Base-by-base conservation (phyloP, 1,140 invertebrate genomes). In the Homarus americanus region DNA sequence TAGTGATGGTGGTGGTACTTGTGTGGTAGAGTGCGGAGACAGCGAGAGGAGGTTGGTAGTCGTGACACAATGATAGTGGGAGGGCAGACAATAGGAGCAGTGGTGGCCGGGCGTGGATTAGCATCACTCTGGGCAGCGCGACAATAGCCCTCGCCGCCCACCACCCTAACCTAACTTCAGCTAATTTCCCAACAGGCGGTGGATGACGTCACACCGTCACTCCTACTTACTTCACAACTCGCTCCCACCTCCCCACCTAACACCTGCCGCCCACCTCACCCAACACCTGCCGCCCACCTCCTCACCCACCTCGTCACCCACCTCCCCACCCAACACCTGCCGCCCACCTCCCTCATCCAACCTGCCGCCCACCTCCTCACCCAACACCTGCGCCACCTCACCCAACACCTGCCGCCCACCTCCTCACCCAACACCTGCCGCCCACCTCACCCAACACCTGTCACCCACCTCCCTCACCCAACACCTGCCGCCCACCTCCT, bases 121-220 rank as follows among this genome's bases (percentile, higher is more conserved):
- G 76, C 76, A 44, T 15, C 76, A 79, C 24, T 79, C 76, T 79
- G 76, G 76, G 40, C 76, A 79, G 40, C 40, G 40, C 76, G 40
- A 79, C 76, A 79, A 79, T 79, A 17, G 24, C 24, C 40, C 10
- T 36, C 41, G 2, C 58, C 12, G n/a, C 41, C 38, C 34, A n/a
- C 41, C 69, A 9, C n/a, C 83, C 79, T 82, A 82, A 82, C 79
- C 79, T 82, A 82, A 82, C 79, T 53, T 82, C 53, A 82, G 79
- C 79, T 82, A 82, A 82, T 82, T 82, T 82, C 53, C 79, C 44
- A n/a, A 82, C 49, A n/a, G 38, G 79, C 20, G 15, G 79, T 58
- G 20, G 53, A 53, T 82, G 79, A 82, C 79, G 79, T 82, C 79
- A 82, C 32, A 34, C 1, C 79, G 79, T 58, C 63, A 69, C 49